These are phyloP conservation scores for Hyperoodon ampullatus DNA, from an alignment of 2,113 vertebrate species.

Conservation along the genomic window DNA sequence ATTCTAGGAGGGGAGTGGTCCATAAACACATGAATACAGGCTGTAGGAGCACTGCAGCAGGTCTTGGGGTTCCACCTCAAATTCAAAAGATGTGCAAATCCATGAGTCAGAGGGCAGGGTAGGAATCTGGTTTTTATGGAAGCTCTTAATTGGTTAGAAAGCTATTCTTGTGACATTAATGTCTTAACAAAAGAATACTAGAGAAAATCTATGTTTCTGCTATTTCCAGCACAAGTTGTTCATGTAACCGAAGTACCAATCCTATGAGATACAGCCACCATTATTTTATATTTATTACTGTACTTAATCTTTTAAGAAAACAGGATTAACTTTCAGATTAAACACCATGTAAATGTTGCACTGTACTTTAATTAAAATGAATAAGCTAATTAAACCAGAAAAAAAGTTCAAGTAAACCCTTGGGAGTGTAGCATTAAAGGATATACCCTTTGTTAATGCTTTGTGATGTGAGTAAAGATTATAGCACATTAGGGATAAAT, in stretches of 20 bases:
- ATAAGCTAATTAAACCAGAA: slow-evolving; percentile 75
- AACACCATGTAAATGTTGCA: slow-evolving; percentile 78
- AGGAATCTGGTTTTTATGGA: neutral
- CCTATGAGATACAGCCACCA: slow-evolving; percentile 69
- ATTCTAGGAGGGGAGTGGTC: neutral
- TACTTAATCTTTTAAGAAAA: slow-evolving; percentile 81
- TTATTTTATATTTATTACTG: slow-evolving; percentile 78
- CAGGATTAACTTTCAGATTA: slow-evolving; percentile 79
- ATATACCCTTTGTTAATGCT: slow-evolving; percentile 78
- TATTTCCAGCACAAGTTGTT: slow-evolving; percentile 56
- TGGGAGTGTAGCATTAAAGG: slow-evolving; percentile 63
- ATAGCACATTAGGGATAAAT: slow-evolving; percentile 76
- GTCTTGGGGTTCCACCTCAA: neutral
- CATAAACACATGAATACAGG: neutral
- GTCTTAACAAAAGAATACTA: slow-evolving; percentile 12
- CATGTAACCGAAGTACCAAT: slow-evolving; percentile 42
- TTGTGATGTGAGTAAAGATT: slow-evolving; percentile 63
- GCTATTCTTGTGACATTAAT: neutral
- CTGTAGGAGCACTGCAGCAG: neutral
- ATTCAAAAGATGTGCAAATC: neutral
- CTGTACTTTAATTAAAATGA: slow-evolving; percentile 76
- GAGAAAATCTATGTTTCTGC: slow-evolving; percentile 36
- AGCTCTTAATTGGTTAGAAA: slow-evolving; percentile 19
- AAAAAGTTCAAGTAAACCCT: slow-evolving; percentile 74
- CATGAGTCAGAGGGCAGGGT: neutral